Evolutionary conservation across 2,888 invertebrate species (phyloP).

Genomic region (Gastracanthus pulcherrimus): DNA sequence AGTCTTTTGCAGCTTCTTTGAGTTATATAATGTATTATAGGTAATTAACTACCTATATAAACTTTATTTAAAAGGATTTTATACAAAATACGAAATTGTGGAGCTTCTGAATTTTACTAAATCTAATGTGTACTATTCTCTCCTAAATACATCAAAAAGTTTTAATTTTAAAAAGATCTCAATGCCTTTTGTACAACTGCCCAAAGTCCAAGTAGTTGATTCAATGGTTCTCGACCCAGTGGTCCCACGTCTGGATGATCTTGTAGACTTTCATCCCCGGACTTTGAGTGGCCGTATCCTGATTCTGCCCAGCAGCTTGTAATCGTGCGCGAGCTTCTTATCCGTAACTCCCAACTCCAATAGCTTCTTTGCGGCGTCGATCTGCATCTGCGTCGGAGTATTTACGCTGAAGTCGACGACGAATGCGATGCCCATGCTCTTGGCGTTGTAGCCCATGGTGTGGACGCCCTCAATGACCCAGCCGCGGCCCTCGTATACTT

Average conservation of each 20-base stretch:
- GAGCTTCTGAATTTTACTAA: too few relatives aligned
- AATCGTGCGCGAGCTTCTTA: slow-evolving; percentile 82
- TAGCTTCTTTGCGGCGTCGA: slow-evolving; percentile 78
- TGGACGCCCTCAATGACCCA: slow-evolving; percentile 88
- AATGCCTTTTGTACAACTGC: too few relatives aligned
- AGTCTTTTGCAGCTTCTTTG: too few relatives aligned
- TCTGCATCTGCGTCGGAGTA: slow-evolving; percentile 64
- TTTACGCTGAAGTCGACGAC: slow-evolving; percentile 84
- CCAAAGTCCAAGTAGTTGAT: too few relatives aligned
- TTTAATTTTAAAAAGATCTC: too few relatives aligned
- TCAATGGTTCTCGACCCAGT: slow-evolving; percentile 75
- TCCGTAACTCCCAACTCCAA: slow-evolving; percentile 81
- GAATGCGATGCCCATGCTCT: slow-evolving; percentile 85
- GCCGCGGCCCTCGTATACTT: slow-evolving; percentile 85
- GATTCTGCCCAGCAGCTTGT: slow-evolving; percentile 83
- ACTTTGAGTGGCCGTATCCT: slow-evolving; percentile 83
- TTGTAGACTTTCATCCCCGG: slow-evolving; percentile 84
- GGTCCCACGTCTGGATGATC: slow-evolving; percentile 84
- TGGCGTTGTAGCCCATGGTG: slow-evolving; percentile 80
- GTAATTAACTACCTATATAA: too few relatives aligned
- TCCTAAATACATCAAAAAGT: too few relatives aligned
- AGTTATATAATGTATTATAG: too few relatives aligned
- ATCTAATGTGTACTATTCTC: too few relatives aligned
- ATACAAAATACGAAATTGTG: too few relatives aligned
- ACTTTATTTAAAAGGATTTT: too few relatives aligned